A percentile compares a stretch with the other conserved stretches of the same genome.
These are phyloP conservation scores for Hanleya hanleyi DNA, from an alignment of 2,888 invertebrate species.

Conservation along the genomic window DNA sequence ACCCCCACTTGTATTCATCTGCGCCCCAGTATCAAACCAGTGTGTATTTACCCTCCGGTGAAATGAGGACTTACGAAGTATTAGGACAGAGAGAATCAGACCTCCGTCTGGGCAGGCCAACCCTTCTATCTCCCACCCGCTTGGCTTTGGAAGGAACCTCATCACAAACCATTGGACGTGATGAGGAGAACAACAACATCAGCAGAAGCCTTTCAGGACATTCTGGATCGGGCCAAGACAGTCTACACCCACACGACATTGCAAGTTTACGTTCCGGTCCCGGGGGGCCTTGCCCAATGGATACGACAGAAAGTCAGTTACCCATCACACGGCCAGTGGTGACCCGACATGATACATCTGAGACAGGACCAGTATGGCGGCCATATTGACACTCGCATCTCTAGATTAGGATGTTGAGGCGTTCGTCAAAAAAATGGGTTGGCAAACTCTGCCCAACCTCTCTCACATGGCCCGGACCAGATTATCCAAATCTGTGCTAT, in stretches of 20 bases:
- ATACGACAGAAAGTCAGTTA: not conserved
- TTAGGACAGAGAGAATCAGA: conserved; percentile 38
- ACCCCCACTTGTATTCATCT: conserved; percentile 67
- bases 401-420: too few relatives aligned
- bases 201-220: not conserved
- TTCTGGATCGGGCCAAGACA: not conserved
- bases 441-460: too few relatives aligned
- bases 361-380: conserved; percentile 53
- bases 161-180: conserved; percentile 16
- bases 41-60: conserved; percentile 53
- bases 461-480: too few relatives aligned
- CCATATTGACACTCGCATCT: conserved; percentile 49
- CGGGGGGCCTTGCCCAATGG: not conserved
- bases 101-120: conserved; percentile 19
- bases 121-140: conserved; percentile 28
- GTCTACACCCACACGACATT: not conserved
- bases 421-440: too few relatives aligned
- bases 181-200: conserved; percentile 15
- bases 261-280: not conserved
- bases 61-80: conserved; percentile 55
- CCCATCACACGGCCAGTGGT: not conserved
- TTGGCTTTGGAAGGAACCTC: conserved; percentile 20
- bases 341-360: conserved; percentile 32
- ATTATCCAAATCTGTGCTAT: too few relatives aligned
- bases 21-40: conserved; percentile 60